phyloP scores from a whole-genome alignment of 2,888 invertebrate genomes.

The Aleiodes leptofemur region DNA sequence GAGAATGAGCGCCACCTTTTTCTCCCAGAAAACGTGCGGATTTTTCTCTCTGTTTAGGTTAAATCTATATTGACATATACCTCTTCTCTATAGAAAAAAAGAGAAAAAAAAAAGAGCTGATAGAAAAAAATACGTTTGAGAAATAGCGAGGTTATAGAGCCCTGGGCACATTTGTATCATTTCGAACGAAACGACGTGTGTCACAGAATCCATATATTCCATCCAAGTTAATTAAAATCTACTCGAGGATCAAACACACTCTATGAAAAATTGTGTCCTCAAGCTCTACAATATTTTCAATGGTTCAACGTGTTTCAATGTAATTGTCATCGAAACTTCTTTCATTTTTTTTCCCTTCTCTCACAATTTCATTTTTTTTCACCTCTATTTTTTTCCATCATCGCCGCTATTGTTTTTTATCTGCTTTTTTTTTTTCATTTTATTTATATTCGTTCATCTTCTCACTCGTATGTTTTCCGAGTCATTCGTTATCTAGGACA shows the following conservation, averaged over 20 bases:
- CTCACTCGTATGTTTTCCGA: constrained; percentile 30
- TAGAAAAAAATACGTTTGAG: no score
- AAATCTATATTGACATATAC: constrained; percentile 10
- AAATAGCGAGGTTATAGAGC: no score
- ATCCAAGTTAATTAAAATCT: constrained; percentile 23
- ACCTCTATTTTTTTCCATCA: constrained; percentile 4
- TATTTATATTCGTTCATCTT: constrained; percentile 17
- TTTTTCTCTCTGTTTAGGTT: constrained; percentile 10
- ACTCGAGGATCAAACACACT: constrained; percentile 3
- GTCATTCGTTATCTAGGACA: constrained; percentile 44
- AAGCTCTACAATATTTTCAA: constrained; percentile 25
- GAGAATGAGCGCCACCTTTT: neutral
- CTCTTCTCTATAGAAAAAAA: no score
- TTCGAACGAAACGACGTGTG: neutral
- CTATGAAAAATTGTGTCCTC: constrained; percentile 7
- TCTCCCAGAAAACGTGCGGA: neutral
- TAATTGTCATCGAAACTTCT: constrained; percentile 13
- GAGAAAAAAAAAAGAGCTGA: no score
- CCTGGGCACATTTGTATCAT: no score
- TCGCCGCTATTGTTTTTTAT: constrained; percentile 14
- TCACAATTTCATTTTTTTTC: constrained; percentile 1
- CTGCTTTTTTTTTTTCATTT: constrained; percentile 21
- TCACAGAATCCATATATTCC: neutral
- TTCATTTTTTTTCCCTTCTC: constrained; percentile 22
- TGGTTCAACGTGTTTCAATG: constrained; percentile 13